Conservation (phyloP, 2,888 invertebrate genomes). For the Artemia sinica region DNA sequence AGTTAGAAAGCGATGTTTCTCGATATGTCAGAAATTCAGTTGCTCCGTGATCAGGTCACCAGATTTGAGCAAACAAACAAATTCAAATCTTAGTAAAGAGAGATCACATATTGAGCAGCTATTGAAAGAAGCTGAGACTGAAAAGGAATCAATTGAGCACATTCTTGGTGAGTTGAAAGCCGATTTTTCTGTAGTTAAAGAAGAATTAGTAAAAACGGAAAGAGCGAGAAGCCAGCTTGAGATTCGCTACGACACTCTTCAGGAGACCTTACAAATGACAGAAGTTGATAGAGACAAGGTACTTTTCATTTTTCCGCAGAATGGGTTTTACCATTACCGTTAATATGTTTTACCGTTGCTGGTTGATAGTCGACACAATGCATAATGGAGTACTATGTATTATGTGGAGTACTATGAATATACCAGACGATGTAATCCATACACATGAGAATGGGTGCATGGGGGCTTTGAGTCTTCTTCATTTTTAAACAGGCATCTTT, state of each 20-base stretch:
- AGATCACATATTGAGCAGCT: neutral
- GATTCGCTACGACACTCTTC: conserved; percentile 8
- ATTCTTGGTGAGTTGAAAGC: neutral
- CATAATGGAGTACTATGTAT: too few relatives aligned
- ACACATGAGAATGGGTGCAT: too few relatives aligned
- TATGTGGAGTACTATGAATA: too few relatives aligned
- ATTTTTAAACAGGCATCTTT: too few relatives aligned
- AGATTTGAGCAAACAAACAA: neutral
- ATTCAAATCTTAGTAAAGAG: neutral
- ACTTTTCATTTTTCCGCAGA: neutral
- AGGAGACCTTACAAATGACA: neutral
- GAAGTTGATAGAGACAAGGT: conserved; percentile 12
- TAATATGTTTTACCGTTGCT: too few relatives aligned
- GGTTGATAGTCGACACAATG: too few relatives aligned
- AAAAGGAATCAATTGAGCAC: neutral
- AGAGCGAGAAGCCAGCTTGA: conserved; percentile 12
- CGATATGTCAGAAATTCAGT: conserved; percentile 5
- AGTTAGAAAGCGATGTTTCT: neutral
- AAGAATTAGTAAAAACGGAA: conserved; percentile 5
- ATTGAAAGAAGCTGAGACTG: neutral
- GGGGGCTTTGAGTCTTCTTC: too few relatives aligned
- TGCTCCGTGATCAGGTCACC: neutral
- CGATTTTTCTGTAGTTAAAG: neutral
- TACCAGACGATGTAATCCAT: too few relatives aligned
- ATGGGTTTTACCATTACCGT: too few relatives aligned